phyloP scores from a whole-genome alignment of 1,140 invertebrate genomes.

The Atta texana region DNA sequence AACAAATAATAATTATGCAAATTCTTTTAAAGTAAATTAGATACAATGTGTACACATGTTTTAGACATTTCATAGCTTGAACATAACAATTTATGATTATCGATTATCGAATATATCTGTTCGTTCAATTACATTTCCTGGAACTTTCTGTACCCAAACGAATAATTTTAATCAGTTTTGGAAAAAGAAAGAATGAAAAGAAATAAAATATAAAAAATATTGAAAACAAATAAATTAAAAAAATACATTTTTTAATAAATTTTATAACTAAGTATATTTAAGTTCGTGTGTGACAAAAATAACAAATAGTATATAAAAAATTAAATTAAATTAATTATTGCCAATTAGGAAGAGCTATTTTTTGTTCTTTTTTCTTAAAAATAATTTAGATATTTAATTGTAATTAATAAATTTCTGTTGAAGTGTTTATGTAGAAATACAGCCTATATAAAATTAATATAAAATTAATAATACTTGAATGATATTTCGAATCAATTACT shows the following conservation, averaged over 20 bases:
- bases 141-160: neutral
- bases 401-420: neutral
- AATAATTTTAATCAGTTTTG: neutral
- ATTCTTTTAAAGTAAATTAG: constrained; percentile 22
- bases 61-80: constrained; percentile 14
- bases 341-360: neutral
- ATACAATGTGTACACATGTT: neutral
- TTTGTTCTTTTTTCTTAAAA: too few species aligned
- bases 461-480: neutral
- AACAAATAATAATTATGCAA: neutral
- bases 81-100: constrained; percentile 25
- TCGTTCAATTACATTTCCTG: neutral
- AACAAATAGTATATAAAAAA: neutral
- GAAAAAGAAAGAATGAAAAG: neutral
- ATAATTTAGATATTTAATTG: neutral
- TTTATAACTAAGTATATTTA: neutral
- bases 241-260: neutral
- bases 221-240: neutral
- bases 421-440: neutral
- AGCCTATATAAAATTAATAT: neutral
- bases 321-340: neutral
- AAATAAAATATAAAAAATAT: neutral
- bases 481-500: neutral
- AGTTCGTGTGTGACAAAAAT: neutral
- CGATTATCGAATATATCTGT: neutral